Evolutionary conservation across 2,888 invertebrate species (phyloP), one percentile per base, ranked within the genome.

Genomic region (Cryptophagus acutangulus): DNA sequence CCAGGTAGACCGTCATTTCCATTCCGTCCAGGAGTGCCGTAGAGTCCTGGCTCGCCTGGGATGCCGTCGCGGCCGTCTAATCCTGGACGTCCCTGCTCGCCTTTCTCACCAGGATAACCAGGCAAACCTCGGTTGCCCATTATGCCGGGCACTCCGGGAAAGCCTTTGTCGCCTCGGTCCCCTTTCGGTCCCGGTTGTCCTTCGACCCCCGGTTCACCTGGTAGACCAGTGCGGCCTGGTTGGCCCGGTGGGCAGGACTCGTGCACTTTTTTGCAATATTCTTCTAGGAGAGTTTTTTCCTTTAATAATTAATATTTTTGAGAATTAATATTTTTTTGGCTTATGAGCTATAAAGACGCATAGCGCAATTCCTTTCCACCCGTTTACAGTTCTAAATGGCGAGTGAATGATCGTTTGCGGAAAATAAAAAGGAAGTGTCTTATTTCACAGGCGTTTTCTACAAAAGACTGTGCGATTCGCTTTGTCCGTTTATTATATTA

Each of bases 31-130:
- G 86, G 86, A 47, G 89, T 79, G 0, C 92, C 93, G 56, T 89
- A 88, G 20, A 92, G 70, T 0, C 93, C 92, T 0, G 92, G 92
- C 58, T 90, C 90, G 0, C 93, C 93, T 0, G 92, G 91, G 1
- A 92, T 81, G 2, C 92, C 92, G 54, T 92, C 90, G 38, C 89
- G 73, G 0, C 92, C 93, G 58, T 93, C 92, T 1, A 91, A 67
- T 0, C 88, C 88, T 0, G 81, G 71, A 26, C 78, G 75, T 1
- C 87, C 87, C 0, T 79, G 75, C 30, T 79, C 79, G 0, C 87
- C 87, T 20, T 82, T 78, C 20, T 61, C 59, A 1, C 67, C 67
- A 2, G 61, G 57, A 38, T 60, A 52, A n/a, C 67, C 67, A 4
- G 62, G 59, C 37, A 62, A 46, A 25, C 61, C 63, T 58, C 57